Conservation (phyloP, 1,140 invertebrate species). For the Drosophila novamexicana region DNA sequence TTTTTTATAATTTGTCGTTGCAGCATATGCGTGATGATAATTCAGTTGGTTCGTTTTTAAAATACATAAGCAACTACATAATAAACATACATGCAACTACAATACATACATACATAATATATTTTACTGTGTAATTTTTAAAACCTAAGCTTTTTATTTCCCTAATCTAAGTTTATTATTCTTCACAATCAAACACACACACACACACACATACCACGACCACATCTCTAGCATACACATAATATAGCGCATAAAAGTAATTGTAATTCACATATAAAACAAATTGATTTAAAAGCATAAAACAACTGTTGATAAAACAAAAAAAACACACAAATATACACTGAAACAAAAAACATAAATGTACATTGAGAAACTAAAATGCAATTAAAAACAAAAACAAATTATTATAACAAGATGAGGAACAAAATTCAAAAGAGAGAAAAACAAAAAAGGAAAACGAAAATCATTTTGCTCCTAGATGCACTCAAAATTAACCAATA, state of each 20-base stretch:
- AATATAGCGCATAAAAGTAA: conserved; percentile 67
- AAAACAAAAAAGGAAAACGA: conserved; percentile 44
- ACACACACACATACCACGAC: conserved; percentile 41
- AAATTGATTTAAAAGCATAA: conserved; percentile 69
- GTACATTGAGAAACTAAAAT: conserved; percentile 33
- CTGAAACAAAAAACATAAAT: conserved; percentile 44
- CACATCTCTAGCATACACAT: conserved; percentile 62
- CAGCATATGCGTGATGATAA: conserved; percentile 46
- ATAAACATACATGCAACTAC: conserved; percentile 44
- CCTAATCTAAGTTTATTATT: conserved; percentile 71
- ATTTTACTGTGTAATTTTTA: conserved; percentile 72
- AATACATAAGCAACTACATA: conserved; percentile 56
- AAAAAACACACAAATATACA: conserved; percentile 45
- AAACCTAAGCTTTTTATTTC: conserved; percentile 68
- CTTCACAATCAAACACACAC: conserved; percentile 55
- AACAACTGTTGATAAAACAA: conserved; percentile 78
- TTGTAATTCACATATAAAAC: conserved; percentile 60
- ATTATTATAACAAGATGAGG: conserved; percentile 44
- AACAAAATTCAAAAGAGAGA: conserved; percentile 66
- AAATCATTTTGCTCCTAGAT: conserved; percentile 83
- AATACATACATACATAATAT: conserved; percentile 52
- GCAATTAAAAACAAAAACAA: conserved; percentile 51
- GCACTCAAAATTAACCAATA: conserved; percentile 84
- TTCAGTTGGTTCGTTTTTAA: conserved; percentile 60
- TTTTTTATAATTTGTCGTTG: conserved; percentile 75